phyloP scores from a whole-genome alignment of 2,113 vertebrate genomes.

The Glaucidium brasilianum region DNA sequence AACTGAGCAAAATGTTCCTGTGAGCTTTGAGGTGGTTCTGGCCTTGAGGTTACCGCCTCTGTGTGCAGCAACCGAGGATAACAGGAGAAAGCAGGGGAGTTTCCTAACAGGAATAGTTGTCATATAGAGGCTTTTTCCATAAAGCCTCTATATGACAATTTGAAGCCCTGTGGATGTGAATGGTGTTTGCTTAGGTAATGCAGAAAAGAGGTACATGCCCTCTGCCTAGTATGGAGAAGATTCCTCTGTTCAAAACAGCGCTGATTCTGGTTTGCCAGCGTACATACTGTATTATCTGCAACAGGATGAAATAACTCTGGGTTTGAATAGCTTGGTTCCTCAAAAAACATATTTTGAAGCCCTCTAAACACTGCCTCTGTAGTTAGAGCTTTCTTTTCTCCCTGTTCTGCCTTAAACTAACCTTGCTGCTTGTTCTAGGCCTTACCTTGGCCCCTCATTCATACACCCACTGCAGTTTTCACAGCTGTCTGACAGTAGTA shows the following conservation, averaged over 20 bases:
- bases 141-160: too few species aligned
- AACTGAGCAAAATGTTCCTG: not conserved
- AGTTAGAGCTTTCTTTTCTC: not conserved
- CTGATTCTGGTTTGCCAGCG: not conserved
- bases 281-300: not conserved
- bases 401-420: not conserved
- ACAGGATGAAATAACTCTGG: not conserved
- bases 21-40: not conserved
- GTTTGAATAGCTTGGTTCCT: not conserved
- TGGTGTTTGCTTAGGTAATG: not conserved
- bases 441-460: not conserved
- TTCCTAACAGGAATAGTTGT: not conserved
- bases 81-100: not conserved
- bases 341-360: not conserved
- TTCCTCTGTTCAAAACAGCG: not conserved
- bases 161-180: not conserved
- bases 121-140: not conserved
- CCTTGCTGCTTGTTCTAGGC: not conserved
- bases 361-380: not conserved
- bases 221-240: not conserved
- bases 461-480: not conserved
- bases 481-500: not conserved
- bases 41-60: not conserved
- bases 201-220: not conserved
- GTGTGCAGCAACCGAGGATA: not conserved